A percentile compares a stretch with the other conserved stretches of the same genome.
Evolutionary conservation across 2,797 vertebrate genomes (phyloP).

Genomic region (Pristis pectinata): DNA sequence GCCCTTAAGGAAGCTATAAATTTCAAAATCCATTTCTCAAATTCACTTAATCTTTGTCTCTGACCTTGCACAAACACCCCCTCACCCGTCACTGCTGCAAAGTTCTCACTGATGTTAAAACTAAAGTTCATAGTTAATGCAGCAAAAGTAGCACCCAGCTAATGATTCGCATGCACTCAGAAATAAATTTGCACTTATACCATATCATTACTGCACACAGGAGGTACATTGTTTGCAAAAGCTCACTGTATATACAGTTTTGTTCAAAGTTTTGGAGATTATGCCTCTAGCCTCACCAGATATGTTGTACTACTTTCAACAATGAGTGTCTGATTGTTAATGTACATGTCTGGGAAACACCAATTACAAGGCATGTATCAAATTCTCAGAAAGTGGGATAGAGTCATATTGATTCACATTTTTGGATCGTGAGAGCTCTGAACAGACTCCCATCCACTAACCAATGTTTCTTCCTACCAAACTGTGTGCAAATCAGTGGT

Average conservation of each 20-base stretch:
- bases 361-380: neutral
- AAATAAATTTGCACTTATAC: no score
- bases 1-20: neutral
- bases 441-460: neutral
- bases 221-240: neutral
- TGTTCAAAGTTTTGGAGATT: neutral
- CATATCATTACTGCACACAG: neutral
- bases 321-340: neutral
- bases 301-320: neutral
- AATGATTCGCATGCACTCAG: neutral
- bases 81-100: neutral
- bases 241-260: neutral
- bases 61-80: neutral
- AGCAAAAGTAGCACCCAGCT: neutral
- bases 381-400: neutral
- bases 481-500: neutral
- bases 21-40: slow-evolving; percentile 1
- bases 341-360: neutral
- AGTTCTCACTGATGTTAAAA: neutral
- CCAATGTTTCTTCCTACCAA: neutral
- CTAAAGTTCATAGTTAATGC: neutral
- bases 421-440: neutral
- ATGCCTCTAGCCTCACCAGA: neutral
- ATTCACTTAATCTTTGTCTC: neutral
- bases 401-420: neutral